Evolutionary conservation across 1,140 invertebrate species (phyloP), one percentile per base, ranked within the genome.

Genomic region (Orussus abietinus): DNA sequence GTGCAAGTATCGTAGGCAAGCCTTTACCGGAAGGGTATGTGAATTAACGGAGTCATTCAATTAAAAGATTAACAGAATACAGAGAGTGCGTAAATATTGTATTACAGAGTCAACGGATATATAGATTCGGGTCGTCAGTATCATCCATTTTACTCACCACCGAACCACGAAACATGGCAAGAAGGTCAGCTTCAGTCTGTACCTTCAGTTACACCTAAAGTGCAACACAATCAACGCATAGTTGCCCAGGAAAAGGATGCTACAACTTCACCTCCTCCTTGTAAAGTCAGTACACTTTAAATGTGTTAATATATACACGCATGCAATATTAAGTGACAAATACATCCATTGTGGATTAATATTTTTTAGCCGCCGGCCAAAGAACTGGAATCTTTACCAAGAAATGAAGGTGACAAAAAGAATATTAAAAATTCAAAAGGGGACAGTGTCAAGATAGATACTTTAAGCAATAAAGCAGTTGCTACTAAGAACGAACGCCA

Each of bases 1-100:
- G 75, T 42, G 67, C 64, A 39, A 78, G 80, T 13, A 64, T 84
- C 17, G 71, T 78, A 51, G 74, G 77, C 18, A 72, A 78, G 41
- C 74, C 77, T 53, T 62, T 55, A 38, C 41, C 54, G 35, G 73
- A 78, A 32, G 70, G 68, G 74, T 76, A 62, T 52, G 42, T 37
- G 19, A 35, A 5, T 21, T 39, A 9, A 37, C 39, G 2, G 10
- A 13, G 12, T n/a, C 30, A 12, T 21, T 3, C 12, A 5, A 7
- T 5, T 4, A 19, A 21, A 38, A 3, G 18, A 42, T 17, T 15
- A 29, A 20, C 4, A 11, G n/a, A 21, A 14, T 28, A 14, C 29
- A 18, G 11, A 31, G 10, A 14, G 35, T 25, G 12, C 9, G 19
- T 35, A 11, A 38, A 17, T 21, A 38, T 13, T 10, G 1, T n/a